A percentile compares a stretch with the other conserved stretches of the same genome.
Evolutionary conservation across 2,797 vertebrate genomes (phyloP).

Genomic region (Harpagifer antarcticus): DNA sequence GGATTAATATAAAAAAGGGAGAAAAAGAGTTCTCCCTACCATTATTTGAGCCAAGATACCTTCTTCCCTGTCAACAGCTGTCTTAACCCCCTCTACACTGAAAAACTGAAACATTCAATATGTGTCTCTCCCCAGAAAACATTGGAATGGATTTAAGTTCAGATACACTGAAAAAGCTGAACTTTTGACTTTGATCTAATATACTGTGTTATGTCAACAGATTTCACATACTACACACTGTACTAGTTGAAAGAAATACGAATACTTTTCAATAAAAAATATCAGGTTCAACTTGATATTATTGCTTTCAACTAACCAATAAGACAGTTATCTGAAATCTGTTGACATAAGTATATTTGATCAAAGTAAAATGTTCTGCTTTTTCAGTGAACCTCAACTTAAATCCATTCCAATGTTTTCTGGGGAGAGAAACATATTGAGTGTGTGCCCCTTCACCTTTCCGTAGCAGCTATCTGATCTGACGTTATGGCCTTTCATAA

Average conservation of each 20-base stretch:
- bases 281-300: too few relatives aligned
- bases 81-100: background rate
- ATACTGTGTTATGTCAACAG: too few relatives aligned
- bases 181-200: too few relatives aligned
- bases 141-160: constrained; percentile 11
- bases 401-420: constrained; percentile 25
- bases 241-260: too few relatives aligned
- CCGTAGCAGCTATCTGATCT: constrained; percentile 58
- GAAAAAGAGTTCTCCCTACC: background rate
- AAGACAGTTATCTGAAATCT: too few relatives aligned
- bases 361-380: too few relatives aligned
- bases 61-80: constrained; percentile 9
- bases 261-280: too few relatives aligned
- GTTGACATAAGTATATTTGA: too few relatives aligned
- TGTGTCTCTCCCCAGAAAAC: constrained; percentile 32
- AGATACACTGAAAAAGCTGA: background rate
- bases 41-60: constrained; percentile 8
- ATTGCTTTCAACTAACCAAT: too few relatives aligned
- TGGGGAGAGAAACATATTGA: constrained; percentile 33
- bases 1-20: background rate
- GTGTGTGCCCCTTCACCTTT: constrained; percentile 28
- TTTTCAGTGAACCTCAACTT: background rate
- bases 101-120: constrained; percentile 16
- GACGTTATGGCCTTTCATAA: constrained; percentile 67
- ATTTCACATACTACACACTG: too few relatives aligned